Percentiles rank a stretch among this genome's conserved stretches.
These are phyloP conservation scores for Tetranychus urticae DNA, from an alignment of 1,140 invertebrate genomes.

Conservation along the genomic window DNA sequence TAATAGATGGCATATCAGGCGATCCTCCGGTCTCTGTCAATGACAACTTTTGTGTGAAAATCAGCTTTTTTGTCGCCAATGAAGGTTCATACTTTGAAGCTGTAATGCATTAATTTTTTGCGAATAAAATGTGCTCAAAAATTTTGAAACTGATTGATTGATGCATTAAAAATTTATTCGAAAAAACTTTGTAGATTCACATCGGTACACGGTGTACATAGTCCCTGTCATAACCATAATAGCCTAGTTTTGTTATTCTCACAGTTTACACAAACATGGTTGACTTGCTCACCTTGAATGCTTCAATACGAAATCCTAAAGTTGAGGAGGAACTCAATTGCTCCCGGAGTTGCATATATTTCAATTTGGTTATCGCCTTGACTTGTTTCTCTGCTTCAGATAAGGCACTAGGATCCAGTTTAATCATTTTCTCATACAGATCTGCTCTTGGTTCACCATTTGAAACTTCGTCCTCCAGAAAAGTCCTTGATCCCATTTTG, in stretches of 20 bases:
- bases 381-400: constrained; percentile 63
- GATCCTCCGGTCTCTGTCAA: too few relatives aligned
- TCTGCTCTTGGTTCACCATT: constrained; percentile 79
- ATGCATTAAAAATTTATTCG: too few relatives aligned
- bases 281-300: constrained; percentile 41
- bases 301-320: constrained; percentile 86
- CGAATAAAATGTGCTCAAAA: too few relatives aligned
- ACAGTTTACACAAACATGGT: too few relatives aligned
- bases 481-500: constrained; percentile 81
- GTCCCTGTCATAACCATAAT: neutral
- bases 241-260: neutral
- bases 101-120: too few relatives aligned
- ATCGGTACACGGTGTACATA: too few relatives aligned
- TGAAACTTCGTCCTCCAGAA: constrained; percentile 81
- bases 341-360: constrained; percentile 94
- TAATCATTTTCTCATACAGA: constrained; percentile 96
- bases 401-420: constrained; percentile 68
- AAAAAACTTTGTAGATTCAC: too few relatives aligned
- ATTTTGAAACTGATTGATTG: too few relatives aligned
- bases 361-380: constrained; percentile 74
- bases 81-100: too few relatives aligned
- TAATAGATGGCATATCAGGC: too few relatives aligned
- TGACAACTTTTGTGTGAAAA: too few relatives aligned
- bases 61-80: too few relatives aligned
- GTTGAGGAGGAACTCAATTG: constrained; percentile 69